Percentiles rank a stretch among this genome's conserved stretches.
phyloP scores from a whole-genome alignment of 1,140 invertebrate species.

The Panagrolaimus sp. region DNA sequence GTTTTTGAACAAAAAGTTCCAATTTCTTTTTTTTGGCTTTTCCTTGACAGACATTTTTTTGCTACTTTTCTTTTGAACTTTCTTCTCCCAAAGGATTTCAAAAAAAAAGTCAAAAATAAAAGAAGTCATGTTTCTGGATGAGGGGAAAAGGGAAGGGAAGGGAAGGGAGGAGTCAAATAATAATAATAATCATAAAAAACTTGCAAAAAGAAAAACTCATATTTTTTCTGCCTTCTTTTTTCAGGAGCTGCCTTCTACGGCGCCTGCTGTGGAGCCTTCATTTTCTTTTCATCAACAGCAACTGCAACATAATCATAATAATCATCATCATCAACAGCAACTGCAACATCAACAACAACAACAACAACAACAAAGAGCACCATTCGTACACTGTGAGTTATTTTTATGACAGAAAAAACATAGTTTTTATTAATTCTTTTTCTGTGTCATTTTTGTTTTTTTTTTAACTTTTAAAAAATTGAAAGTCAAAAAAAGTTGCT shows the following conservation, averaged over 20 bases:
- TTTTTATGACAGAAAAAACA: neutral
- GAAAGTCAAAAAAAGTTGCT: too few species aligned
- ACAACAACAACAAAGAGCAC: conserved; percentile 41
- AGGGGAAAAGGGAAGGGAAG: too few species aligned
- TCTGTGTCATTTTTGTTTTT: neutral
- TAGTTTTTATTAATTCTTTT: neutral
- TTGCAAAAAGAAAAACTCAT: neutral
- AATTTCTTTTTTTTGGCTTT: too few species aligned
- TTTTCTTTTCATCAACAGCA: conserved; percentile 11
- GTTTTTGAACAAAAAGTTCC: too few species aligned
- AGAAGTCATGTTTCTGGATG: too few species aligned
- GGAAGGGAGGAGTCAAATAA: too few species aligned
- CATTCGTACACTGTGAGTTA: conserved; percentile 56
- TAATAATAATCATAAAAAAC: too few species aligned
- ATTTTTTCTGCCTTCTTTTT: conserved; percentile 6
- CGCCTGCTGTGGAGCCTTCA: neutral
- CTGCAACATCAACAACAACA: conserved; percentile 17
- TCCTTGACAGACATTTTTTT: too few species aligned
- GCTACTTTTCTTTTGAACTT: too few species aligned
- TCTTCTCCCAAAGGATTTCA: too few species aligned
- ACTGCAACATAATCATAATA: too few species aligned
- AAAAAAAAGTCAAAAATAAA: too few species aligned
- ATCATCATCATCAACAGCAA: neutral
- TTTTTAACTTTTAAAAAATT: neutral
- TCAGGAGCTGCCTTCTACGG: conserved; percentile 26